These are phyloP conservation scores for Lagodon rhomboides DNA, from an alignment of 2,797 vertebrate genomes.

Conservation along the genomic window DNA sequence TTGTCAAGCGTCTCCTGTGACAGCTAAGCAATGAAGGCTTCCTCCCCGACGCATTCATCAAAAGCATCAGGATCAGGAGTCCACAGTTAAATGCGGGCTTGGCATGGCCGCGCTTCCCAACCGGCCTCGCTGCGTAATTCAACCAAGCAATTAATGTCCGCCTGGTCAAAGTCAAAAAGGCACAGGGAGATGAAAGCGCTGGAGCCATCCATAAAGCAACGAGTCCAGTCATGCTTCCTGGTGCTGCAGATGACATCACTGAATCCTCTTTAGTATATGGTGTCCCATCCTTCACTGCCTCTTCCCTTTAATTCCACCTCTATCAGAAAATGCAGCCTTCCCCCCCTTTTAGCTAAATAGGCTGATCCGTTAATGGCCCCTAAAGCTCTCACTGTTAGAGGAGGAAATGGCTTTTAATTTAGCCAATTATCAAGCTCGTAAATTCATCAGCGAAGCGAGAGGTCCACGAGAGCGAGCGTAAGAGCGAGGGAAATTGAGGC, in stretches of 20 bases:
- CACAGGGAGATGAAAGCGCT: constrained; percentile 53
- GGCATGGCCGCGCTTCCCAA: constrained; percentile 39
- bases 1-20: constrained; percentile 42
- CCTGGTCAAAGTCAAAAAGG: constrained; percentile 71
- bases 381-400: constrained; percentile 64
- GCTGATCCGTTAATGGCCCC: constrained; percentile 57
- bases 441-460: constrained; percentile 48
- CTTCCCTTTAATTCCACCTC: constrained; percentile 14
- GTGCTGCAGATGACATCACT: constrained; percentile 60
- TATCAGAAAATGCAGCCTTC: constrained; percentile 20
- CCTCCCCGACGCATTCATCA: constrained; percentile 62
- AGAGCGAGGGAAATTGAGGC: neutral
- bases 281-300: constrained; percentile 33
- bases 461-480: neutral
- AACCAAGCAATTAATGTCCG: constrained; percentile 58
- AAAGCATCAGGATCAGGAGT: constrained; percentile 42
- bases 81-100: constrained; percentile 54
- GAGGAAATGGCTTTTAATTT: constrained; percentile 78
- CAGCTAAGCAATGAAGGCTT: constrained; percentile 30
- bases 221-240: constrained; percentile 42
- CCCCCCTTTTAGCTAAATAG: constrained; percentile 47
- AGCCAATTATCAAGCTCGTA: constrained; percentile 66
- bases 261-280: constrained; percentile 41
- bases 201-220: constrained; percentile 49
- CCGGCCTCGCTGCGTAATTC: constrained; percentile 50